Percentiles rank a stretch among this genome's conserved stretches.
phyloP scores from a whole-genome alignment of 2,888 invertebrate genomes.

The Oithona nana region DNA sequence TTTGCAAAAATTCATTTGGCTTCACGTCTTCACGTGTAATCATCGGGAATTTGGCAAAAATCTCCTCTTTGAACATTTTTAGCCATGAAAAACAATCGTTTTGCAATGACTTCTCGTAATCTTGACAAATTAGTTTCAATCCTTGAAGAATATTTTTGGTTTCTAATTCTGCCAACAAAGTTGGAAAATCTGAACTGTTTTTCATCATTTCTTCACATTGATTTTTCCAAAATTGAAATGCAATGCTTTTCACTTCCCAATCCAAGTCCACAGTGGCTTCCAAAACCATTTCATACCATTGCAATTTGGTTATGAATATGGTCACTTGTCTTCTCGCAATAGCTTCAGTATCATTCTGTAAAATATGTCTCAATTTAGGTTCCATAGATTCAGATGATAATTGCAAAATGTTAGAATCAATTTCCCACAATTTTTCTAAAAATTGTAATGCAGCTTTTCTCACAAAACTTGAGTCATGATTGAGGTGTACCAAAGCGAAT shows the following conservation, averaged over 20 bases:
- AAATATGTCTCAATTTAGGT: background rate
- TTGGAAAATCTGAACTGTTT: background rate
- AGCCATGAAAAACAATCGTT: background rate
- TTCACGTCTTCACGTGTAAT: background rate
- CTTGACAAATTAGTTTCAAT: background rate
- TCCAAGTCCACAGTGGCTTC: background rate
- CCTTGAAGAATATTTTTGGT: background rate
- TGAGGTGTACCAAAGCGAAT: background rate
- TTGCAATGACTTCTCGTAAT: background rate
- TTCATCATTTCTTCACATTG: background rate
- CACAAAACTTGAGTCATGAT: background rate
- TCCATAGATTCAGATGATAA: too few relatives aligned
- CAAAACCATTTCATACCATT: background rate
- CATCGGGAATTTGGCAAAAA: background rate
- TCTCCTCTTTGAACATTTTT: background rate
- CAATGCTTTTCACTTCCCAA: background rate
- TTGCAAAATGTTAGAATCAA: background rate
- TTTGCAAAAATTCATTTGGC: background rate
- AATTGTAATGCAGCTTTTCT: background rate
- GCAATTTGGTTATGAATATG: background rate
- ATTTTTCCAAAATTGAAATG: background rate
- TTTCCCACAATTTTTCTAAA: background rate
- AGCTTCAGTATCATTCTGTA: background rate
- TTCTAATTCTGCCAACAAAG: background rate
- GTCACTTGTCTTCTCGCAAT: background rate